phyloP scores from a whole-genome alignment of 2,113 vertebrate genomes.

The Urocolius indicus region DNA sequence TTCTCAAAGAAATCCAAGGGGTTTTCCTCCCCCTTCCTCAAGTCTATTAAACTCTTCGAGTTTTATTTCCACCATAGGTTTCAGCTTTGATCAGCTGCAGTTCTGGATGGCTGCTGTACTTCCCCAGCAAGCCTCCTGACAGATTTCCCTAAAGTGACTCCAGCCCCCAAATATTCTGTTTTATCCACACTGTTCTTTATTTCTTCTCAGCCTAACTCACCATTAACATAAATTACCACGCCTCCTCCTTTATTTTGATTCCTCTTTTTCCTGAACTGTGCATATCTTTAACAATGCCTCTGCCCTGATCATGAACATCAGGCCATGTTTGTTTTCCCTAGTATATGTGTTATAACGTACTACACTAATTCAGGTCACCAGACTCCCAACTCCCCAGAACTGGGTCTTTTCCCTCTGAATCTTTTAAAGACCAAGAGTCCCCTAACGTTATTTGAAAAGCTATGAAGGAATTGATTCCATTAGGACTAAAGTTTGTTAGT shows the following conservation, averaged over 20 bases:
- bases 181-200: neutral
- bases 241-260: neutral
- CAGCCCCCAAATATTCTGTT: neutral
- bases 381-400: neutral
- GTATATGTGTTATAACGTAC: neutral
- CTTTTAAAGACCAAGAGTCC: neutral
- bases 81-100: neutral
- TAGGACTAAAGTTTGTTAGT: conserved; percentile 3
- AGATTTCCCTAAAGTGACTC: neutral
- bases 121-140: neutral
- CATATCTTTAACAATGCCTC: neutral
- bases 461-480: neutral
- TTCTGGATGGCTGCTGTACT: neutral
- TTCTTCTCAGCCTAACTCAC: neutral
- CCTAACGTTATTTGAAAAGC: conserved; percentile 17
- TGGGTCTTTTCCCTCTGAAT: neutral
- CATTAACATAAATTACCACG: neutral
- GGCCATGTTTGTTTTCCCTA: neutral
- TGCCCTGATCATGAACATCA: neutral
- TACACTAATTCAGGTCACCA: conserved; percentile 18
- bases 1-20: conserved; percentile 43
- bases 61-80: conserved; percentile 5
- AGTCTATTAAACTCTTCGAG: neutral
- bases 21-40: neutral
- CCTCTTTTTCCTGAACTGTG: neutral